Evolutionary conservation across 2,888 invertebrate genomes (phyloP), one percentile per base, ranked within the genome.

Genomic region (Catocala sponsa): DNA sequence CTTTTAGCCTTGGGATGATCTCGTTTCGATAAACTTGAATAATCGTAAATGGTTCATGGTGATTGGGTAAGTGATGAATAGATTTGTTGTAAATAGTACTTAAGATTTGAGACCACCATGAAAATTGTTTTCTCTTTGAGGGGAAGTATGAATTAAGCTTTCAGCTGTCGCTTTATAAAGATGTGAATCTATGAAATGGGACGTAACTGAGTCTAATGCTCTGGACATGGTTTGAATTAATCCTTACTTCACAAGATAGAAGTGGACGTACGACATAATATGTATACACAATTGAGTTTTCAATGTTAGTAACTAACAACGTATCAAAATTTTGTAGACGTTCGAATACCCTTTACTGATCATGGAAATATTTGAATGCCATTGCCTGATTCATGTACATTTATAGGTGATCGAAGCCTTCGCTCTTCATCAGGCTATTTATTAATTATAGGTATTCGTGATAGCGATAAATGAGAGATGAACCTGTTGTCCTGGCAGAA

Each of bases 1-100:
- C 64, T 74, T 81, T 82, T 82, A 75, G 70, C 69, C 76, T 84
- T 83, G 80, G 87, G 85, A 79, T 90, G 91, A 92, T 91, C 91
- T 89, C 85, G 84, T 91, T 90, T 87, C 65, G 65, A 65, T 77
- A 78, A 84, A 85, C 82, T 81, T 79, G 78, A 79, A 76, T 75
- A 84, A 83, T 91, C 68, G 76, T 84, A 88, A 91, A 92, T 91
- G 85, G 87, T 84, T 85, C 84, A 87, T 81, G 86, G 84, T 76
- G 84, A 81, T 84, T 85, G 83, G 78, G 79, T 67, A 10, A 44
- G 44, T n/a, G 48, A 46, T 76, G 59, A 70, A 76, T 78, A 80
- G 78, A 57, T 84, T 85, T 86, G 82, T 84, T 74, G 85, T 84
- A 83, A 87, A 88, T 83, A 81, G 81, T 77, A 88, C 90, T 91